These are phyloP conservation scores for Orthosia incerta DNA, from an alignment of 2,888 invertebrate genomes.

Conservation along the genomic window DNA sequence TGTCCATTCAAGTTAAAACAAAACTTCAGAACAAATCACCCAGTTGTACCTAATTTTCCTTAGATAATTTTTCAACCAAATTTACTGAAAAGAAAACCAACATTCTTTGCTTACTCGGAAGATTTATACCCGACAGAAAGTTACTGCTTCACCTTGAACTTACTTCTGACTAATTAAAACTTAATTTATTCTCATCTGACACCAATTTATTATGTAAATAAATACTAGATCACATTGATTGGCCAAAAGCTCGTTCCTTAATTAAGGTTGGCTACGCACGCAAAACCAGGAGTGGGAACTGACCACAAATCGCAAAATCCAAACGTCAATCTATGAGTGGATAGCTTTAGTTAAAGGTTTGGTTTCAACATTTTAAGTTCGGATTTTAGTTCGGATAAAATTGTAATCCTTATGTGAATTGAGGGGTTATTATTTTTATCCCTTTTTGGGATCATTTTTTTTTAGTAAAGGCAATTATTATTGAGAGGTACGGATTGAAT, in stretches of 20 bases:
- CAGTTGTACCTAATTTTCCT: slow-evolving; percentile 3
- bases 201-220: slow-evolving; percentile 61
- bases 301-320: slow-evolving; percentile 60
- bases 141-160: slow-evolving; percentile 18
- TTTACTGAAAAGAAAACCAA: slow-evolving; percentile 30
- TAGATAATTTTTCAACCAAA: slow-evolving; percentile 17
- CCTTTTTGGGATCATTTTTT: slow-evolving; percentile 33
- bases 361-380: slow-evolving; percentile 52
- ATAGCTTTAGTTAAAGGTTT: slow-evolving; percentile 57
- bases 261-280: slow-evolving; percentile 65
- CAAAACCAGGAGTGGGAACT: slow-evolving; percentile 40
- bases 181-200: slow-evolving; percentile 49
- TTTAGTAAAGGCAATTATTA: slow-evolving; percentile 25
- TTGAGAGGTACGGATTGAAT: neutral
- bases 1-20: slow-evolving; percentile 1
- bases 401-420: slow-evolving; percentile 41
- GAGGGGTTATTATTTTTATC: slow-evolving; percentile 33
- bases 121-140: slow-evolving; percentile 30
- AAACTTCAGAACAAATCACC: slow-evolving; percentile 8
- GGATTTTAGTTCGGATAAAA: slow-evolving; percentile 32
- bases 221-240: slow-evolving; percentile 55
- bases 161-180: slow-evolving; percentile 33
- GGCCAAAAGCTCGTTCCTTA: slow-evolving; percentile 56
- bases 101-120: slow-evolving; percentile 1
- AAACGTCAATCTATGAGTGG: slow-evolving; percentile 48